These are phyloP conservation scores for Acipenser oxyrinchus DNA, from an alignment of 2,797 vertebrate genomes.

Conservation along the genomic window DNA sequence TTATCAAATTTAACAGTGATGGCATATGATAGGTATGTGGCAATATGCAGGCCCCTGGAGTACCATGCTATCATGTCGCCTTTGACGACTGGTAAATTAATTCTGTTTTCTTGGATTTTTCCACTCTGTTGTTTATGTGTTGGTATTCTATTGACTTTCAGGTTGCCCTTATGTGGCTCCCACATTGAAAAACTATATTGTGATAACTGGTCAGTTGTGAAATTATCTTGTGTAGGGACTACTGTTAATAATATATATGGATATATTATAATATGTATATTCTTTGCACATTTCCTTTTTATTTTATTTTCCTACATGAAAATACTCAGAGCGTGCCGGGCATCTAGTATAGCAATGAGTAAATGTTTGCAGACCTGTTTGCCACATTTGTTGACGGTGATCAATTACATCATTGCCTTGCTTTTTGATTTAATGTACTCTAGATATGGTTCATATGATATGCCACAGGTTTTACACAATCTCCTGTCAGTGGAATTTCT, in stretches of 20 bases:
- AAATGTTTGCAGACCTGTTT: slow-evolving; percentile 52
- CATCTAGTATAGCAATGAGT: slow-evolving; percentile 22
- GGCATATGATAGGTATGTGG: too few species aligned
- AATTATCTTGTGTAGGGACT: slow-evolving; percentile 42
- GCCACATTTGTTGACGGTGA: slow-evolving; percentile 46
- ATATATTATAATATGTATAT: slow-evolving; percentile 27
- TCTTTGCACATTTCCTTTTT: slow-evolving; percentile 26
- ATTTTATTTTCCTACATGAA: slow-evolving; percentile 42
- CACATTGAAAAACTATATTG: slow-evolving; percentile 42
- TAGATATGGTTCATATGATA: slow-evolving; percentile 27
- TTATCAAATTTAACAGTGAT: too few species aligned
- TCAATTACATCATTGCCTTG: slow-evolving; percentile 27
- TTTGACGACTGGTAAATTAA: too few species aligned
- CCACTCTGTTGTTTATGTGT: fast-evolving
- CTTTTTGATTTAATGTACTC: slow-evolving; percentile 39
- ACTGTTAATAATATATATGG: slow-evolving; percentile 38
- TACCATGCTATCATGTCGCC: too few species aligned
- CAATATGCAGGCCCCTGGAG: too few species aligned
- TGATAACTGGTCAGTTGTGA: slow-evolving; percentile 53
- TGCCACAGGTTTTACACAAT: slow-evolving; percentile 28
- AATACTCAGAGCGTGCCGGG: slow-evolving; percentile 35
- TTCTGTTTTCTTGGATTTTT: too few species aligned
- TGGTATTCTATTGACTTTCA: slow-evolving; percentile 20
- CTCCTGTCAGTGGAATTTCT: slow-evolving; percentile 43
- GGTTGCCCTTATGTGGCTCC: slow-evolving; percentile 34